Evolutionary conservation across 2,888 invertebrate species (phyloP), one percentile per base, ranked within the genome.

Genomic region (Hofmannophila pseudospretella): DNA sequence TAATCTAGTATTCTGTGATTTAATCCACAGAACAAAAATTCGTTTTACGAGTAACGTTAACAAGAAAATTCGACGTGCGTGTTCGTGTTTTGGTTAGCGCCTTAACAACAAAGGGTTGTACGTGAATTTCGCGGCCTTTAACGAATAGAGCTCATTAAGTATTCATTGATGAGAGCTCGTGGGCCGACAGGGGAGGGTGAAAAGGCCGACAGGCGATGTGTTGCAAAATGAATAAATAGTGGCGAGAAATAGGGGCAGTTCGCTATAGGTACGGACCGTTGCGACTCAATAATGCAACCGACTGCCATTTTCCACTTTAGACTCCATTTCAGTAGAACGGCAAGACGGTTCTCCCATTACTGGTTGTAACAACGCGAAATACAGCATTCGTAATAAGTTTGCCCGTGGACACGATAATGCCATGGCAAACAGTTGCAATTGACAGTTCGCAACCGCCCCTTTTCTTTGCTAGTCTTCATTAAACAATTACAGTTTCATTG

Each of bases 141-240:
- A 77, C 73, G 73, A 67, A 70, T 63, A 62, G 55, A 54, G 54
- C 67, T 76, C 73, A 79, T 86, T 75, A 86, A 67, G 42, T 64
- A 84, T 85, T 79, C 80, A 85, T 79, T 61, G 76, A 64, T 58
- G 65, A 72, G 73, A 67, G 72, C 71, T 70, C 68, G 76, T 70
- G 67, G 68, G 69, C 58, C 65, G 69, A 57, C 65, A 57, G 48
- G 67, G 69, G 64, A 67, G 74, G 80, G 76, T 73, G 77, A 73
- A 73, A 73, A 74, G 78, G 72, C 78, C 67, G 78, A 67, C 79
- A 69, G 73, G 71, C 73, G 65, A 77, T 80, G 79, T 81, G 77
- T 86, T 84, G 85, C 85, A 69, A 85, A 86, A 85, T 84, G 81
- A 78, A 85, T 86, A 86, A 84, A 82, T 76, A 75, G 73, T 71